Percentiles rank a stretch among this genome's conserved stretches.
phyloP scores from a whole-genome alignment of 2,113 vertebrate species.

The Dasypus novemcinctus region DNA sequence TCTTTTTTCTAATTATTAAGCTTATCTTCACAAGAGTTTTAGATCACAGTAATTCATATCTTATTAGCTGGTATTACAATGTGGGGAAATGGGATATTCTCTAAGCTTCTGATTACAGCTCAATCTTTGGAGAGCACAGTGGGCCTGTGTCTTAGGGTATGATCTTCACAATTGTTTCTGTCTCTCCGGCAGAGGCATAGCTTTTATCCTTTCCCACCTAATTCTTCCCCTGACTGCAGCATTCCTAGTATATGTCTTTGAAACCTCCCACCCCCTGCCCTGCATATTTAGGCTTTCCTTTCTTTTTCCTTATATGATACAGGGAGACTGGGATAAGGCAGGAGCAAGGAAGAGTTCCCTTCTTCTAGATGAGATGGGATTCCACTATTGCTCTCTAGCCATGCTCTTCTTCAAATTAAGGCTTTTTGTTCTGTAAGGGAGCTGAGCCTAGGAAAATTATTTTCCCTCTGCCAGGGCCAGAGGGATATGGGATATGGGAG shows the following conservation, averaged over 20 bases:
- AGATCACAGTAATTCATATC: too few relatives aligned
- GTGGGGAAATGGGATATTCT: not conserved
- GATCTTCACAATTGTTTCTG: not conserved
- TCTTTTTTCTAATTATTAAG: too few relatives aligned
- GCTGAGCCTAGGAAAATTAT: too few relatives aligned
- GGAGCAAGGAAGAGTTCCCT: not conserved
- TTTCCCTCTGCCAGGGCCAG: too few relatives aligned
- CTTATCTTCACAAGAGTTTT: too few relatives aligned
- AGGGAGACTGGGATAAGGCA: not conserved
- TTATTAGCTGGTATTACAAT: not conserved
- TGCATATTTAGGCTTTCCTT: not conserved
- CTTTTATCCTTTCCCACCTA: not conserved
- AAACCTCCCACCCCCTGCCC: not conserved
- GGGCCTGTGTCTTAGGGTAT: not conserved
- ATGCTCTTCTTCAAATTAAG: too few relatives aligned
- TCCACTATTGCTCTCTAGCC: not conserved
- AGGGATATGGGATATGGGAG: too few relatives aligned
- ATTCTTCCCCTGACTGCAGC: not conserved
- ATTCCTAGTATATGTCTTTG: not conserved
- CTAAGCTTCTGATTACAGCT: not conserved
- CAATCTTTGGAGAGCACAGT: not conserved
- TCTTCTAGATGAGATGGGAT: not conserved
- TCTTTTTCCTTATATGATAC: not conserved
- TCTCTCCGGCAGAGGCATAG: not conserved
- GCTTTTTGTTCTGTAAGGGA: too few relatives aligned